Evolutionary conservation across 2,113 vertebrate genomes (phyloP).

Genomic region (Paradisaea rubra): DNA sequence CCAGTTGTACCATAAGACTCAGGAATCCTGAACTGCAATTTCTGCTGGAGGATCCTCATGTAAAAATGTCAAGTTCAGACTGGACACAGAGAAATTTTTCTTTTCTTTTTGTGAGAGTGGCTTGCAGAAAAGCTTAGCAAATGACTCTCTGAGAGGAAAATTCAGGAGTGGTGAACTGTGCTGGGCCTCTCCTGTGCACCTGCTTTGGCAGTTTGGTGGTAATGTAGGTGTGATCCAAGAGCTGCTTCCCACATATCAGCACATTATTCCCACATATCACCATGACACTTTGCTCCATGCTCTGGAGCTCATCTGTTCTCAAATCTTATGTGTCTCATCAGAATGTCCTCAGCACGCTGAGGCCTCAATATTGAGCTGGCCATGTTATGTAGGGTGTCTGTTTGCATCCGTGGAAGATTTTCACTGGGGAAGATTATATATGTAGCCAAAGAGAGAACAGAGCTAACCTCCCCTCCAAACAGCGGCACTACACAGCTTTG

Average conservation of each 20-base stretch:
- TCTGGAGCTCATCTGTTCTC: background rate
- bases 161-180: background rate
- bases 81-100: background rate
- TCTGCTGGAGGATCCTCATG: background rate
- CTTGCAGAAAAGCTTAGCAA: background rate
- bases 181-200: too few species aligned
- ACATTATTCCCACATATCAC: background rate
- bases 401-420: background rate
- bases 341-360: background rate
- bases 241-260: background rate
- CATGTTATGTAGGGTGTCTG: rapidly evolving
- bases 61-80: background rate
- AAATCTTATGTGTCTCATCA: background rate
- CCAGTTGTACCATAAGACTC: background rate
- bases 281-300: background rate
- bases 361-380: background rate
- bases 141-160: background rate
- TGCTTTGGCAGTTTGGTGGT: background rate
- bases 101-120: background rate
- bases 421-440: background rate
- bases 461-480: background rate
- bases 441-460: background rate
- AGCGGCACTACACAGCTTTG: background rate
- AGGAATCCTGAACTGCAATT: background rate
- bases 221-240: background rate